A percentile compares a stretch with the other conserved stretches of the same genome.
Conservation (phyloP, 2,888 invertebrate species). For the Laothoe populi region DNA sequence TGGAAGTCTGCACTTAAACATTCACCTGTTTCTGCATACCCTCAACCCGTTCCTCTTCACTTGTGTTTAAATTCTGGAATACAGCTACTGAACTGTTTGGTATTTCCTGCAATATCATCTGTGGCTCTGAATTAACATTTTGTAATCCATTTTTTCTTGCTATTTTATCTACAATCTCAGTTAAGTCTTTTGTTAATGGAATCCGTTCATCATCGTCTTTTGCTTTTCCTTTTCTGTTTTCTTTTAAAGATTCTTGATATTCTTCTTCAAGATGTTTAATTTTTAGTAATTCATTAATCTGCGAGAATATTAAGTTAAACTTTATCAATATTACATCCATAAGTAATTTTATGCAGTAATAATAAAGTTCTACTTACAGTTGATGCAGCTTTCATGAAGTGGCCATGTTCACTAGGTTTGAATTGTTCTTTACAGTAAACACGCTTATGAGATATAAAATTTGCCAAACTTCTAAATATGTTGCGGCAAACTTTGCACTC, state of each 20-base stretch:
- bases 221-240: constrained; percentile 43
- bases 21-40: constrained; percentile 7
- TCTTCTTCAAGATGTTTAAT: constrained; percentile 78
- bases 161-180: constrained; percentile 83
- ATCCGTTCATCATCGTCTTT: constrained; percentile 62
- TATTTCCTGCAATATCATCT: constrained; percentile 80
- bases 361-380: constrained; percentile 62
- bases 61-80: constrained; percentile 85
- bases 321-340: constrained; percentile 2
- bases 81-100: constrained; percentile 86
- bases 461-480: constrained; percentile 93
- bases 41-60: constrained; percentile 59
- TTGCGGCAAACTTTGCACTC: constrained; percentile 95
- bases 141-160: constrained; percentile 59
- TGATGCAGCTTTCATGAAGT: constrained; percentile 72
- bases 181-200: constrained; percentile 81
- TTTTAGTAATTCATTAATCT: constrained; percentile 75
- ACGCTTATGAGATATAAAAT: constrained; percentile 95
- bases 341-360: constrained; percentile 2
- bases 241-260: constrained; percentile 69
- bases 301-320: constrained; percentile 36
- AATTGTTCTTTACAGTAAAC: constrained; percentile 89
- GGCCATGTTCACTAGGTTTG: constrained; percentile 71
- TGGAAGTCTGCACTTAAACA: background rate
- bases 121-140: constrained; percentile 46